phyloP scores from a whole-genome alignment of 2,113 vertebrate genomes.

The Sorex fumeus region DNA sequence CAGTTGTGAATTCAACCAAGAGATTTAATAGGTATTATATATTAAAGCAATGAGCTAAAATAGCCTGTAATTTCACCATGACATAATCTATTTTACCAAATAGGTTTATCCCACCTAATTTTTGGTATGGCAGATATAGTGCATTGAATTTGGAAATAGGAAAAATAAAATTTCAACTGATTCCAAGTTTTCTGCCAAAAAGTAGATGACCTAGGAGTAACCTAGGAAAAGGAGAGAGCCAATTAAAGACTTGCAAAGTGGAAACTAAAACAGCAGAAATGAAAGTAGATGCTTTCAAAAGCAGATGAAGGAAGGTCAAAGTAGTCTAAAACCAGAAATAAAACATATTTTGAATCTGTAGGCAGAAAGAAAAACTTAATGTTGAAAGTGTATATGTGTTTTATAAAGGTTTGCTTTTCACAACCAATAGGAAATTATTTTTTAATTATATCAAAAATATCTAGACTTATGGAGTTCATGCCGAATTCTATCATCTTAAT shows the following conservation, averaged over 20 bases:
- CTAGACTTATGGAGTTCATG: constrained; percentile 52
- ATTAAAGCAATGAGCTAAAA: constrained; percentile 58
- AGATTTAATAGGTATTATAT: constrained; percentile 56
- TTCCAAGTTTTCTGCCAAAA: constrained; percentile 75
- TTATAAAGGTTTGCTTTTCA: not conserved
- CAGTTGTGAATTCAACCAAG: not conserved
- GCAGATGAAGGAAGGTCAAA: not conserved
- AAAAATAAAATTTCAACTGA: constrained; percentile 79
- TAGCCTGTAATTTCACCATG: constrained; percentile 73
- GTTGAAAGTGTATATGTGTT: not conserved
- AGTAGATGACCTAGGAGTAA: constrained; percentile 80
- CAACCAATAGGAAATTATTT: not conserved
- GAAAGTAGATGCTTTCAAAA: not conserved
- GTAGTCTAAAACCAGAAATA: not conserved
- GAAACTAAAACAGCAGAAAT: constrained; percentile 20
- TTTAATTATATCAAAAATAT: constrained; percentile 11
- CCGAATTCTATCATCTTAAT: not conserved
- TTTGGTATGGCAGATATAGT: not conserved
- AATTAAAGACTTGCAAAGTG: not conserved
- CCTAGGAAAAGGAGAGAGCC: constrained; percentile 66
- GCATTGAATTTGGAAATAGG: constrained; percentile 80
- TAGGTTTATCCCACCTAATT: constrained; percentile 81
- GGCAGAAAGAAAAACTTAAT: constrained; percentile 31
- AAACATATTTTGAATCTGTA: not conserved
- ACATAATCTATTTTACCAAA: constrained; percentile 79